Evolutionary conservation across 2,113 vertebrate species (phyloP), one percentile per base, ranked within the genome.

Genomic region (Panurus biarmicus): DNA sequence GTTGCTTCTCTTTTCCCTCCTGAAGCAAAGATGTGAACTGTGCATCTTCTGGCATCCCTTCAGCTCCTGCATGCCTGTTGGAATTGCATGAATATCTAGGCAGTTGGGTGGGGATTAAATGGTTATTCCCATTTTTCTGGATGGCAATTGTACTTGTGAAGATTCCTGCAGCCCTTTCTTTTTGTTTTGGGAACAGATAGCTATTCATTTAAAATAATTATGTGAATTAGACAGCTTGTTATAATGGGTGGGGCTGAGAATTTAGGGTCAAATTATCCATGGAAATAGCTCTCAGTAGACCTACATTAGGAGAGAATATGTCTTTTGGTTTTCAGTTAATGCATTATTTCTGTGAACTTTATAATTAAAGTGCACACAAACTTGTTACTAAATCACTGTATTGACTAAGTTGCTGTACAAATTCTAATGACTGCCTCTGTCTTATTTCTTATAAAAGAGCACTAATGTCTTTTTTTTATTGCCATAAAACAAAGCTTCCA

Each of bases 141-240:
- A 22, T 58, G 35, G 35, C 13, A 79, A 18, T 12, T 36, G 3
- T 29, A 12, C 33, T 77, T 10, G 11, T 29, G n/a, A 75, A 94
- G 84, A 93, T 72, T 48, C 57, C 60, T 50, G 4, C 35, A 82
- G 42, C 7, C 16, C 6, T 71, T 79, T 65, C 38, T 45, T 60
- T 6, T 73, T 74, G 33, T 83, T 90, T 94, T 58, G 62, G 17
- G 19, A 89, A 73, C 5, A 81, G 18, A 28, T 35, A 78, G 21
- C 38, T 76, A 90, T 94, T 77, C 76, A 92, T 93, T 93, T 73
- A 44, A 83, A 96, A 79, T 91, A 92, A 86, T 47, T 74, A 14
- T n/a, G 38, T 60, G 24, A 81, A 81, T 93, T 74, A 86, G 50
- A 50, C 14, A 67, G 54, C 62, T 69, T 58, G 31, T 69, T 29